Percentiles rank a stretch among this genome's conserved stretches.
Conservation (phyloP, 2,797 vertebrate species). For the Myripristis murdjan region DNA sequence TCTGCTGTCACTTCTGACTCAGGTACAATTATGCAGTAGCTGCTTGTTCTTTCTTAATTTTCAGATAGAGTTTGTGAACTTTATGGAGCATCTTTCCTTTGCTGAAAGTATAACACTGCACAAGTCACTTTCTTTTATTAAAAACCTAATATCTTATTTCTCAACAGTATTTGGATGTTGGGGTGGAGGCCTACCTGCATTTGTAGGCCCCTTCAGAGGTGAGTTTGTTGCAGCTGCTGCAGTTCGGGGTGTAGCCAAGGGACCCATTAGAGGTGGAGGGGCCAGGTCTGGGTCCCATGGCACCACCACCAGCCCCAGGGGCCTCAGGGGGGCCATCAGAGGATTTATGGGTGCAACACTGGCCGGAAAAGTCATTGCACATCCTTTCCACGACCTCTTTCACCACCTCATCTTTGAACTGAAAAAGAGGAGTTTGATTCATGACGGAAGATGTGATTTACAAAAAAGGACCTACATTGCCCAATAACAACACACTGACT, state of each 20-base stretch:
- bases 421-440: background rate
- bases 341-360: constrained; percentile 88
- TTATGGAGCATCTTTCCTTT: no score
- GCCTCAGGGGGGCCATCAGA: constrained; percentile 78
- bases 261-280: constrained; percentile 77
- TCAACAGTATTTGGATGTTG: background rate
- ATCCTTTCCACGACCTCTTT: constrained; percentile 96
- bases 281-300: constrained; percentile 63
- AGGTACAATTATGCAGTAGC: background rate
- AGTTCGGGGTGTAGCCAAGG: constrained; percentile 91
- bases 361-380: constrained; percentile 93
- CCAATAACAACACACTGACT: background rate
- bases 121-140: background rate
- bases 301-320: constrained; percentile 62
- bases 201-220: constrained; percentile 95
- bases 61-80: background rate
- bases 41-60: background rate
- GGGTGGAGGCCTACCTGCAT: constrained; percentile 89
- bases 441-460: no score
- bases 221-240: constrained; percentile 91
- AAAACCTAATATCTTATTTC: background rate
- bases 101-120: no score
- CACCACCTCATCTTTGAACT: constrained; percentile 98
- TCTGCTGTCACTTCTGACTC: background rate
- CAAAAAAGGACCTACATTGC: background rate